phyloP scores from a whole-genome alignment of 2,888 invertebrate genomes.

The Frankliniella fusca region DNA sequence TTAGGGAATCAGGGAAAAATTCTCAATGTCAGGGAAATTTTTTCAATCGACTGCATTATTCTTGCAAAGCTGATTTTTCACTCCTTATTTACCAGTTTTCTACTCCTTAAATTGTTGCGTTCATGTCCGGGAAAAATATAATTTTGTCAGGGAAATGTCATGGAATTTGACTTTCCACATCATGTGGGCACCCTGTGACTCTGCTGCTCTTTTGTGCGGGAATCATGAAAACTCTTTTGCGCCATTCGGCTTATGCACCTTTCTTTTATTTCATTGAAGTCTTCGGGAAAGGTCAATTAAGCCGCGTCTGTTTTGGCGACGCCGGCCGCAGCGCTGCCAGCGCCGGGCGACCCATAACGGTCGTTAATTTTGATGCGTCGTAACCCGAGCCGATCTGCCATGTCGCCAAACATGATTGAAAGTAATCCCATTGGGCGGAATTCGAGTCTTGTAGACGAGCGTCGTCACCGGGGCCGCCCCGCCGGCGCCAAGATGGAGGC shows the following conservation, averaged over 20 bases:
- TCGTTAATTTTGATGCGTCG: slow-evolving; percentile 1
- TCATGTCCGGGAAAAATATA: too few species aligned
- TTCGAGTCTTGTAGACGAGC: background rate
- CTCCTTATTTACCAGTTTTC: too few species aligned
- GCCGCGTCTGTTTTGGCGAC: background rate
- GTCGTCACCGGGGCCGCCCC: background rate
- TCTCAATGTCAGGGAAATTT: too few species aligned
- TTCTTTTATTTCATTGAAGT: background rate
- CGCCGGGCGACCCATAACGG: slow-evolving; percentile 9
- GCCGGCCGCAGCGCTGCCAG: background rate
- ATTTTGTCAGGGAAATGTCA: too few species aligned
- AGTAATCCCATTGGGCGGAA: slow-evolving; percentile 19
- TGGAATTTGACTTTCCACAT: too few species aligned
- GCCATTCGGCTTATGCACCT: background rate
- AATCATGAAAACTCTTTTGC: background rate
- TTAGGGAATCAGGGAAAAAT: too few species aligned
- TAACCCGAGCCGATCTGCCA: background rate
- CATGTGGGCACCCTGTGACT: too few species aligned
- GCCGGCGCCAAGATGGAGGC: background rate
- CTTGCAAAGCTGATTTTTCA: too few species aligned
- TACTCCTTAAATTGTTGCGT: too few species aligned
- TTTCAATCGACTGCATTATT: too few species aligned
- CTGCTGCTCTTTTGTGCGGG: too few species aligned
- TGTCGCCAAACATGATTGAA: slow-evolving; percentile 7
- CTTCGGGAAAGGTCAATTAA: background rate